Evolutionary conservation across 2,797 vertebrate species (phyloP).

Genomic region (Dromococcyx pavoninus): DNA sequence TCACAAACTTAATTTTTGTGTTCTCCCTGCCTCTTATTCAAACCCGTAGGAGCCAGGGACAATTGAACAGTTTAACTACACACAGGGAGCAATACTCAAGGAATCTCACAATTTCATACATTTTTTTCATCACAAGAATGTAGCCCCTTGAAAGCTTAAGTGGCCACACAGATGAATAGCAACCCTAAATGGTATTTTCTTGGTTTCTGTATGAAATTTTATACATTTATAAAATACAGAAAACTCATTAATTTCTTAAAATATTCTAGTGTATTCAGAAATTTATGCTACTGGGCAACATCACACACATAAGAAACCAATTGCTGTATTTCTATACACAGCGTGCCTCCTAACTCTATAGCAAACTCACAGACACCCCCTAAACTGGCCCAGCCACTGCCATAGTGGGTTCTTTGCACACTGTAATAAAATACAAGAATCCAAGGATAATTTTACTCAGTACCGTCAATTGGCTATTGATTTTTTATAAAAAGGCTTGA

Average conservation of each 20-base stretch:
- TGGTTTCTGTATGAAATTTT: background rate
- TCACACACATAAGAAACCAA: background rate
- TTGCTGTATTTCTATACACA: background rate
- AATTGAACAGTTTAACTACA: background rate
- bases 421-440: background rate
- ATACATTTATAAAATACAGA: background rate
- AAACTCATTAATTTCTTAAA: background rate
- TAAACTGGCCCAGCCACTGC: background rate
- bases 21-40: background rate
- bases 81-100: background rate
- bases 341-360: background rate
- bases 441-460: background rate
- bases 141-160: background rate
- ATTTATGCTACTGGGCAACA: background rate
- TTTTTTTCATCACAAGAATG: background rate
- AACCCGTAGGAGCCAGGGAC: background rate
- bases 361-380: background rate
- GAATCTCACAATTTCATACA: background rate
- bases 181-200: background rate
- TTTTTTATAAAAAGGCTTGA: background rate
- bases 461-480: background rate
- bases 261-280: background rate
- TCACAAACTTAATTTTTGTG: background rate
- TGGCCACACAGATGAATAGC: background rate
- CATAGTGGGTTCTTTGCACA: background rate